Percentiles rank a stretch among this genome's conserved stretches.
phyloP scores from a whole-genome alignment of 2,797 vertebrate genomes.

The Sebastes taczanowskii region DNA sequence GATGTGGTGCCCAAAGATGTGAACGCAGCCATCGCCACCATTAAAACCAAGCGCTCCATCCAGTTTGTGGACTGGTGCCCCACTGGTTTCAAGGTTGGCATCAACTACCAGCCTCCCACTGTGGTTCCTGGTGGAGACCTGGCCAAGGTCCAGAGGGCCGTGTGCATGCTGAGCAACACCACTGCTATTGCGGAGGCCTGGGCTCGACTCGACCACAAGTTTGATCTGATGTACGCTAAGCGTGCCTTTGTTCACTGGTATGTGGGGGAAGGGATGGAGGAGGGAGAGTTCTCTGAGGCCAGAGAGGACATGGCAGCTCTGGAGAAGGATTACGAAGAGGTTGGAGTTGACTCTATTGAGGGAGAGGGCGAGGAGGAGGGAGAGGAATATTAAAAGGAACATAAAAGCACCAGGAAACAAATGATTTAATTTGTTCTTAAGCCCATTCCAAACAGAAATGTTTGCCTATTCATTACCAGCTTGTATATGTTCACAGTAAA shows the following conservation, averaged over 20 bases:
- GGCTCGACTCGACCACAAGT: conserved; percentile 90
- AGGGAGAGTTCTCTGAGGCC: conserved; percentile 91
- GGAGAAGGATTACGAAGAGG: conserved; percentile 89
- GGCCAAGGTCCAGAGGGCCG: conserved; percentile 88
- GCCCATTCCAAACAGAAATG: conserved; percentile 19
- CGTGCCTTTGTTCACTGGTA: conserved; percentile 93
- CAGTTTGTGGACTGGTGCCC: conserved; percentile 91
- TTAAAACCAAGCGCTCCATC: conserved; percentile 87
- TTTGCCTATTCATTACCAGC: conserved; percentile 1
- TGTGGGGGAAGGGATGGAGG: conserved; percentile 94
- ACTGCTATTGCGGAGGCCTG: conserved; percentile 91
- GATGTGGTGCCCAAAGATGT: conserved; percentile 90
- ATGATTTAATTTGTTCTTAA: not conserved
- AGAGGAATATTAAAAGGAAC: conserved; percentile 54
- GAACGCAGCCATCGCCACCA: conserved; percentile 87
- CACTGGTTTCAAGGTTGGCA: conserved; percentile 89
- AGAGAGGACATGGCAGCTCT: conserved; percentile 92
- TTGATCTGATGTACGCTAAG: conserved; percentile 93
- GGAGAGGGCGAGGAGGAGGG: conserved; percentile 71
- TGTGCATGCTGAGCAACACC: conserved; percentile 91
- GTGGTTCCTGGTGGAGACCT: conserved; percentile 88
- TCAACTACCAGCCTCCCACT: conserved; percentile 89
- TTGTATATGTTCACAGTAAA: conserved; percentile 3
- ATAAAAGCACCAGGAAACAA: not conserved
- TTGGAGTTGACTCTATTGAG: conserved; percentile 68